Conservation (phyloP, 2,113 vertebrate genomes). For the Girardinichthys multiradiatus region DNA sequence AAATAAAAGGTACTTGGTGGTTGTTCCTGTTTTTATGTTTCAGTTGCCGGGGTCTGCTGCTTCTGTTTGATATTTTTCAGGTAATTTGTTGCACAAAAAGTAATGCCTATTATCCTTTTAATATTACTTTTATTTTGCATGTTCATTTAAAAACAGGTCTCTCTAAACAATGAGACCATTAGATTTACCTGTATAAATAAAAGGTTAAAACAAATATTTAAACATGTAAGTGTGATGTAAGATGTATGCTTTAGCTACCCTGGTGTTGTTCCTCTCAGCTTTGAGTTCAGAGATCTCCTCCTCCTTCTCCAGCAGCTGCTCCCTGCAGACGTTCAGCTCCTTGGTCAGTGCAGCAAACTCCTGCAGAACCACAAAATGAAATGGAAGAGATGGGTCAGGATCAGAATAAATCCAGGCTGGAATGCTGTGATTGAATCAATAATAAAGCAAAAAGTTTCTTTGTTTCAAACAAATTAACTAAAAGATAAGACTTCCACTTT, state of each 20-base stretch:
- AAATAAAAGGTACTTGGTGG: too few species aligned
- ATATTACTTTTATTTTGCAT: too few species aligned
- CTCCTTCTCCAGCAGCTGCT: conserved; percentile 97
- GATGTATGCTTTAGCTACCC: conserved; percentile 53
- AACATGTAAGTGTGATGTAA: not conserved
- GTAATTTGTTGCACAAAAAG: too few species aligned
- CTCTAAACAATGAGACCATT: too few species aligned
- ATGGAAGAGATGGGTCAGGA: conserved; percentile 34
- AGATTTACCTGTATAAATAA: too few species aligned
- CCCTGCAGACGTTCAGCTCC: conserved; percentile 95
- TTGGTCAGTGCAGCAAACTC: conserved; percentile 98
- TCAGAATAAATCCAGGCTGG: conserved; percentile 4
- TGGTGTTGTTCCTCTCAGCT: conserved; percentile 98
- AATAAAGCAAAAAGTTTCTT: not conserved
- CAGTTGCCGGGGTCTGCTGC: too few species aligned
- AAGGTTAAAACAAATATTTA: not conserved
- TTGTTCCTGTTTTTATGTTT: too few species aligned
- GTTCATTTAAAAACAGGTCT: too few species aligned
- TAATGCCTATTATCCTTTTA: too few species aligned
- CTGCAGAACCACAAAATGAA: conserved; percentile 69
- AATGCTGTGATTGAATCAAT: conserved; percentile 13
- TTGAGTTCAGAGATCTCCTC: conserved; percentile 99
- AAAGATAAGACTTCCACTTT: conserved; percentile 16
- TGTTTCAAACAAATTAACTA: not conserved
- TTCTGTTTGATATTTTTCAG: too few species aligned